phyloP scores from a whole-genome alignment of 1,140 invertebrate species.

The Marisa cornuarietis region DNA sequence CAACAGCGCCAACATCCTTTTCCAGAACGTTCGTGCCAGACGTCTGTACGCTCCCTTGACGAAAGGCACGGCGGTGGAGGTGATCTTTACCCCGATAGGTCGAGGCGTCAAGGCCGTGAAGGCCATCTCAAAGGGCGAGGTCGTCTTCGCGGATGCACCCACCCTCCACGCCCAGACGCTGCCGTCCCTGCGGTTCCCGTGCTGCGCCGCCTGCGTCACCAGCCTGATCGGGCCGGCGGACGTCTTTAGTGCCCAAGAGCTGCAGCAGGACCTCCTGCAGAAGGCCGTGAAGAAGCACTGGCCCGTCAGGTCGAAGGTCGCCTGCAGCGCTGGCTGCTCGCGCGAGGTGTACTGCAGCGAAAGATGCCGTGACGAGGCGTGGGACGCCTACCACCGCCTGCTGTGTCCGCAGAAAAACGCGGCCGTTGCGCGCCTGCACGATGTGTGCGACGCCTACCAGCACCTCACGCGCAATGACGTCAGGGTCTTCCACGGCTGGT shows the following conservation, averaged over 20 bases:
- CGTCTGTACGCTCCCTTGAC: conserved; percentile 44
- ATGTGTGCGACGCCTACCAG: conserved; percentile 39
- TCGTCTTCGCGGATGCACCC: conserved; percentile 44
- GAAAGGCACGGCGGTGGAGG: conserved; percentile 25
- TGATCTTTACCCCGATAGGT: conserved; percentile 43
- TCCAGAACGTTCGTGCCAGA: conserved; percentile 47
- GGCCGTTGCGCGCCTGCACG: conserved; percentile 31
- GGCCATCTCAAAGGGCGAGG: conserved; percentile 37
- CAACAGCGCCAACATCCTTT: conserved; percentile 38
- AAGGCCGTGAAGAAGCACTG: conserved; percentile 44
- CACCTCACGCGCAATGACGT: conserved; percentile 17
- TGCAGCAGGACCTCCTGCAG: conserved; percentile 25
- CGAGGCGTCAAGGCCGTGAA: conserved; percentile 34
- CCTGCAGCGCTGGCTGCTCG: conserved; percentile 32
- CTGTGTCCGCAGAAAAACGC: conserved; percentile 42
- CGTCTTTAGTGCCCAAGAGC: conserved; percentile 35
- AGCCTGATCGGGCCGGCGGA: conserved; percentile 43
- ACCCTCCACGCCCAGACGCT: conserved; percentile 43
- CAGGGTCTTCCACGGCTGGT: conserved; percentile 38
- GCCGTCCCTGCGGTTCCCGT: conserved; percentile 31
- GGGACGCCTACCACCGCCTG: conserved; percentile 44
- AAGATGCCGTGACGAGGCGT: conserved; percentile 42
- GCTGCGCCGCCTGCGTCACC: conserved; percentile 45
- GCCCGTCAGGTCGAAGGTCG: conserved; percentile 28
- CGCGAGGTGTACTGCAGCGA: conserved; percentile 46